Percentiles rank a stretch among this genome's conserved stretches.
Evolutionary conservation across 2,113 vertebrate genomes (phyloP).

Genomic region (Podiceps cristatus): DNA sequence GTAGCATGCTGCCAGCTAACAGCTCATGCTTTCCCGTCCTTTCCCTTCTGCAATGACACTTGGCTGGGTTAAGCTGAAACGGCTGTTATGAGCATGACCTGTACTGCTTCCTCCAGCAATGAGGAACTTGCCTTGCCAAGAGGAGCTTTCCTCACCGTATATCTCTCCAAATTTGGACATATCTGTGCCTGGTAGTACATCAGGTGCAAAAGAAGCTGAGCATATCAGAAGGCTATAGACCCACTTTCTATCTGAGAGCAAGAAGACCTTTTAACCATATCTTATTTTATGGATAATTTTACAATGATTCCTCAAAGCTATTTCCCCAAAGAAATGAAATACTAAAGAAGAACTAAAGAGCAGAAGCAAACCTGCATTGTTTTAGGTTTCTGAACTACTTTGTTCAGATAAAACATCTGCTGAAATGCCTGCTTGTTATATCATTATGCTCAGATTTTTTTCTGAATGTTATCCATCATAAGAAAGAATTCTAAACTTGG

Average conservation of each 20-base stretch:
- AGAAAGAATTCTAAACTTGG: background rate
- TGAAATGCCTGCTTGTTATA: background rate
- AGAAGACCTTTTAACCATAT: background rate
- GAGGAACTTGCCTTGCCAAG: background rate
- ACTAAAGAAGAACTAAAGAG: background rate
- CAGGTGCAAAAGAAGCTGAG: background rate
- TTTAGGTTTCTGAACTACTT: conserved; percentile 19
- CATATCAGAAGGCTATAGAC: background rate
- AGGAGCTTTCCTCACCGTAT: background rate
- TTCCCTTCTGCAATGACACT: background rate
- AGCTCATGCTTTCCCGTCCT: background rate
- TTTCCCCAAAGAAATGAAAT: conserved; percentile 15
- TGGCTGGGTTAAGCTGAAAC: background rate
- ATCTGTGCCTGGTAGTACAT: background rate
- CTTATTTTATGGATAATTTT: background rate
- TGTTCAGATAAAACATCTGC: background rate
- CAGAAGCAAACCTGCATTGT: background rate
- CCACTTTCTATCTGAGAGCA: background rate
- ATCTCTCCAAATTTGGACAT: background rate
- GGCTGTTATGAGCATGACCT: background rate
- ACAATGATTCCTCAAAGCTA: background rate
- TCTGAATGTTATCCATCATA: background rate
- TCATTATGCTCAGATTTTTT: background rate
- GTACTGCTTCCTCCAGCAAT: background rate
- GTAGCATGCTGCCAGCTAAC: background rate